A percentile compares a stretch with the other conserved stretches of the same genome.
phyloP scores from a whole-genome alignment of 2,888 invertebrate species.

The Dendrolimus pini region DNA sequence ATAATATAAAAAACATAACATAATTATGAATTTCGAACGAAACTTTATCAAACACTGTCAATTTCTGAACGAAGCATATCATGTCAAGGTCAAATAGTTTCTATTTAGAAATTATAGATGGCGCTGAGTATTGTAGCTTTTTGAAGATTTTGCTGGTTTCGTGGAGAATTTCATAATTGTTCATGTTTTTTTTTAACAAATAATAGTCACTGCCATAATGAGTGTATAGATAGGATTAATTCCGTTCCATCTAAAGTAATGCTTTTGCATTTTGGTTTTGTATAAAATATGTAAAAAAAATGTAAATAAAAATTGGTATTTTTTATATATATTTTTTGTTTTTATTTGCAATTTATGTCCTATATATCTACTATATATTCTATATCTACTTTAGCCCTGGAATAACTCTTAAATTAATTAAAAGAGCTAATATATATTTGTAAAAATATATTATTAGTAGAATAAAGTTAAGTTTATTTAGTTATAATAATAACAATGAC shows the following conservation, averaged over 20 bases:
- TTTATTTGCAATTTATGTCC: not conserved
- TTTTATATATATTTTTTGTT: constrained; percentile 6
- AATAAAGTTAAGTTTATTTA: no score
- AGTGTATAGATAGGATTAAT: constrained; percentile 5
- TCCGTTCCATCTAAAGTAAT: not conserved
- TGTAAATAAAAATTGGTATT: constrained; percentile 32
- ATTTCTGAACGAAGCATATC: not conserved
- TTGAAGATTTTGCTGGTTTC: not conserved
- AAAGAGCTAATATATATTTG: no score
- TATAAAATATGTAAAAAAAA: constrained; percentile 25
- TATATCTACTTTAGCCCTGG: not conserved
- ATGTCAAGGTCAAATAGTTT: not conserved
- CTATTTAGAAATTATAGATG: not conserved
- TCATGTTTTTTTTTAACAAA: not conserved
- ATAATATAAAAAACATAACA: constrained; percentile 1
- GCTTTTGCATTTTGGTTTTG: constrained; percentile 7
- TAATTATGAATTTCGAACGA: not conserved
- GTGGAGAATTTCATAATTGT: not conserved
- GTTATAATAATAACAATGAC: no score
- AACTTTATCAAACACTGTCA: not conserved
- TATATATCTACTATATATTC: not conserved
- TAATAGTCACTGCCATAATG: constrained; percentile 12
- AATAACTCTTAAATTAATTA: no score
- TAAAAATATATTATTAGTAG: no score
- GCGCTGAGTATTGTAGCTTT: not conserved